Evolutionary conservation across 2,113 vertebrate species (phyloP).

Genomic region (Crotalus viridis): DNA sequence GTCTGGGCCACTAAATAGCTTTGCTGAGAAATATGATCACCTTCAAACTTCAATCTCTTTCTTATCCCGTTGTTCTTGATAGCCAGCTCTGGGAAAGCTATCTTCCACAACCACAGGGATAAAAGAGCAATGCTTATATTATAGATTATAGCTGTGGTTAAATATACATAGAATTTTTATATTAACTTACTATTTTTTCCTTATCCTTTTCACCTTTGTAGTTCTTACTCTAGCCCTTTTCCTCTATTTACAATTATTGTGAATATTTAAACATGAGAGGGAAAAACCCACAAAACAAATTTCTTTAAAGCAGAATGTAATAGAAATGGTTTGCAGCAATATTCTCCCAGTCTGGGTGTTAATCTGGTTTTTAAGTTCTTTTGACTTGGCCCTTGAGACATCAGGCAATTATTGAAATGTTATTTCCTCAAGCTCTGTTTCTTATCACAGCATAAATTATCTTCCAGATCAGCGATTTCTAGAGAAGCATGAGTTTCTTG

Average conservation of each 20-base stretch:
- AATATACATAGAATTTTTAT: slow-evolving; percentile 80
- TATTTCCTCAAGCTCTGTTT: neutral
- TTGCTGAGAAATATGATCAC: slow-evolving; percentile 70
- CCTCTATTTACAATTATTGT: slow-evolving; percentile 56
- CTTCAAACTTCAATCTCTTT: slow-evolving; percentile 48
- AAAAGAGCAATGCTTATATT: slow-evolving; percentile 73
- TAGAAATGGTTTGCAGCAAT: neutral
- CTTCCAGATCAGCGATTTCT: neutral
- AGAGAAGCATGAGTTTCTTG: neutral
- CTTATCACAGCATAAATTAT: neutral
- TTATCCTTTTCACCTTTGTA: neutral
- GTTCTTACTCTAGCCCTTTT: neutral
- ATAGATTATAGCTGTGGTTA: slow-evolving; percentile 71
- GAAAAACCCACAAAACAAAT: slow-evolving; percentile 23
- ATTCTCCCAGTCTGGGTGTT: neutral
- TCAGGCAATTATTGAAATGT: neutral
- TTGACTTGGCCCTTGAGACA: neutral
- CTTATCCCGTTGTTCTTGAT: slow-evolving; percentile 37
- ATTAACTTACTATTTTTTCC: neutral
- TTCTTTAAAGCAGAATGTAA: neutral
- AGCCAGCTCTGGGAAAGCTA: slow-evolving; percentile 66
- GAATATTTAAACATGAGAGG: slow-evolving; percentile 36
- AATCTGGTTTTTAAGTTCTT: neutral
- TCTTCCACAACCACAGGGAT: slow-evolving; percentile 66
- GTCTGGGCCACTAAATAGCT: slow-evolving; percentile 78